Evolutionary conservation across 2,113 vertebrate genomes (phyloP).

Genomic region (Meriones unguiculatus): DNA sequence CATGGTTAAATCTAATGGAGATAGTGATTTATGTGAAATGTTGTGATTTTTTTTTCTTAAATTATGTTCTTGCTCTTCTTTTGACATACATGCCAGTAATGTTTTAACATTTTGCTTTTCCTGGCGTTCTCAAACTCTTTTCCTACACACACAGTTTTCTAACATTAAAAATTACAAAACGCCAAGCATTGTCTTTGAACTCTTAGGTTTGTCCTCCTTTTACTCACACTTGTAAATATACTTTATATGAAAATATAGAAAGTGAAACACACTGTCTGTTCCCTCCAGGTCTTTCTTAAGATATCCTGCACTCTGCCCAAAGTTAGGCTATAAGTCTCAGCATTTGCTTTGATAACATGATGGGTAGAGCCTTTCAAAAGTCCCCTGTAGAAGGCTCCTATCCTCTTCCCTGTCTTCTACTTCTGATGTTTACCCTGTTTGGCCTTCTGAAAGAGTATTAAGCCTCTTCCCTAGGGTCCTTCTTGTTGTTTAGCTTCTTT

Average conservation of each 20-base stretch:
- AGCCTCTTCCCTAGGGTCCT: no score
- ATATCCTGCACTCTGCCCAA: no score
- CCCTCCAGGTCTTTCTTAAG: no score
- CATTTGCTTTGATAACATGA: no score
- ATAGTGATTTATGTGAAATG: not conserved
- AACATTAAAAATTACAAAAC: not conserved
- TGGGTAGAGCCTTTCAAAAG: no score
- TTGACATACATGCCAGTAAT: not conserved
- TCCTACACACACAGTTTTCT: not conserved
- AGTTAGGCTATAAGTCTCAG: no score
- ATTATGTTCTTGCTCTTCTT: not conserved
- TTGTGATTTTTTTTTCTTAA: not conserved
- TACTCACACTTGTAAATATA: no score
- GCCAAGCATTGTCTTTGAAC: not conserved
- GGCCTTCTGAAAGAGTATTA: no score
- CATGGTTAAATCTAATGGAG: not conserved
- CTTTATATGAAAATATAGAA: not conserved
- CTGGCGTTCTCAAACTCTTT: not conserved
- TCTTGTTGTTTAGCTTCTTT: no score
- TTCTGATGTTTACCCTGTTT: no score
- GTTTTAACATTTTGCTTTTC: not conserved
- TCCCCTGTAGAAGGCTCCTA: no score
- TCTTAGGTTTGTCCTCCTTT: not conserved
- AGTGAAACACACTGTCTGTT: not conserved
- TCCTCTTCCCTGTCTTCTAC: no score